These are phyloP conservation scores for Deroptyus accipitrinus DNA, from an alignment of 2,113 vertebrate genomes.

Conservation along the genomic window DNA sequence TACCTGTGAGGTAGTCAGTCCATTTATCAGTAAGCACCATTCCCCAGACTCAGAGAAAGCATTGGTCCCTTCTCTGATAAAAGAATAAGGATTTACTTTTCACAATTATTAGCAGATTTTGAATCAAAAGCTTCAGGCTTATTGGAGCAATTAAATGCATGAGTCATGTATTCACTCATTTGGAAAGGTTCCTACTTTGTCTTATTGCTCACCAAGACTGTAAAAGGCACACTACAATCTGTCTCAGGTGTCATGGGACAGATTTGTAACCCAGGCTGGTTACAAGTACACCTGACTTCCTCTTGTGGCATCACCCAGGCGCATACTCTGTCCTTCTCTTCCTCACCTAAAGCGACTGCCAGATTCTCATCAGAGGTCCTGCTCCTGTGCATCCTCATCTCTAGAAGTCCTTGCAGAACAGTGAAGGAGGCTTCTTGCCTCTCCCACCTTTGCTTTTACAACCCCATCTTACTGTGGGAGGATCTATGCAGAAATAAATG, in stretches of 20 bases:
- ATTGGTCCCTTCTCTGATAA: not conserved
- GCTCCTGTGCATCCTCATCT: not conserved
- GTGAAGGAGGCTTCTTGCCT: not conserved
- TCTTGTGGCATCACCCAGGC: not conserved
- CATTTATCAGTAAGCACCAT: not conserved
- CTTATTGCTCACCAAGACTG: not conserved
- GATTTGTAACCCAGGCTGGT: not conserved
- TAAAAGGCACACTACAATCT: not conserved
- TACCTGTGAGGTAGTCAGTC: not conserved
- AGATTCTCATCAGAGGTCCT: fast-evolving
- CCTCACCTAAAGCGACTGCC: not conserved
- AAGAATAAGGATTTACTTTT: not conserved
- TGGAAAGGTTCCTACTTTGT: not conserved
- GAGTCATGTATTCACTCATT: not conserved
- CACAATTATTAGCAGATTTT: not conserved
- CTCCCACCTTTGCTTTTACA: not conserved
- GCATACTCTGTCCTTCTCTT: not conserved
- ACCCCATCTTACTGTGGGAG: not conserved
- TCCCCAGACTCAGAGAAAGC: not conserved
- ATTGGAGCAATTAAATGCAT: not conserved
- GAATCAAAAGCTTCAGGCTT: not conserved
- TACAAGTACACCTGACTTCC: not conserved
- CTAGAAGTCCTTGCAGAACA: not conserved
- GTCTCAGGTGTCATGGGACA: not conserved
- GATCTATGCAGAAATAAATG: not conserved